Percentiles rank a stretch among this genome's conserved stretches.
These are phyloP conservation scores for Schizotus pectinicornis DNA, from an alignment of 2,888 invertebrate species.

Conservation along the genomic window DNA sequence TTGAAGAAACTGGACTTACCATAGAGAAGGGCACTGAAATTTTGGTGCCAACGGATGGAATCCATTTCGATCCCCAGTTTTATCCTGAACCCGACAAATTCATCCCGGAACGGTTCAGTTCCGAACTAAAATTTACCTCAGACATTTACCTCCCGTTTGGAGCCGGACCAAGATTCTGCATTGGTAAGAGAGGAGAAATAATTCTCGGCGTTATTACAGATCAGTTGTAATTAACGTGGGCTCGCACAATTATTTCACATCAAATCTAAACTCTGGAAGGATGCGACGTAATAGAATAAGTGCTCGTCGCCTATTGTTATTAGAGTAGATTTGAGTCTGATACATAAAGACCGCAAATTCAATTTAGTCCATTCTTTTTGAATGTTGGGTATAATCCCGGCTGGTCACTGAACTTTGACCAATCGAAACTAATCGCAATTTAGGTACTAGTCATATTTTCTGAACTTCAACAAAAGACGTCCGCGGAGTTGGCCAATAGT, in stretches of 20 bases:
- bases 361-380: no score
- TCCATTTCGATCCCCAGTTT: conserved; percentile 52
- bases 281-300: neutral
- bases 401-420: neutral
- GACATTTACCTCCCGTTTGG: conserved; percentile 51
- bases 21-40: conserved; percentile 55
- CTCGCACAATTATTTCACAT: neutral
- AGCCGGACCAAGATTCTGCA: conserved; percentile 52
- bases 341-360: no score
- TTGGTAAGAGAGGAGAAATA: conserved; percentile 42
- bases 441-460: neutral
- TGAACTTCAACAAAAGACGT: no score
- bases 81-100: conserved; percentile 57
- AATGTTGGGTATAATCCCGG: no score
- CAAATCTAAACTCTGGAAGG: neutral
- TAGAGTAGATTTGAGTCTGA: no score
- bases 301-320: neutral
- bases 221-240: neutral
- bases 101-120: conserved; percentile 56
- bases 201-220: neutral
- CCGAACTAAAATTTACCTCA: conserved; percentile 43
- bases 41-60: conserved; percentile 50
- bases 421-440: neutral
- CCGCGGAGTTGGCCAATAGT: no score
- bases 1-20: conserved; percentile 52